Evolutionary conservation across 2,113 vertebrate species (phyloP), one percentile per base, ranked within the genome.

Genomic region (Thomomys bottae): DNA sequence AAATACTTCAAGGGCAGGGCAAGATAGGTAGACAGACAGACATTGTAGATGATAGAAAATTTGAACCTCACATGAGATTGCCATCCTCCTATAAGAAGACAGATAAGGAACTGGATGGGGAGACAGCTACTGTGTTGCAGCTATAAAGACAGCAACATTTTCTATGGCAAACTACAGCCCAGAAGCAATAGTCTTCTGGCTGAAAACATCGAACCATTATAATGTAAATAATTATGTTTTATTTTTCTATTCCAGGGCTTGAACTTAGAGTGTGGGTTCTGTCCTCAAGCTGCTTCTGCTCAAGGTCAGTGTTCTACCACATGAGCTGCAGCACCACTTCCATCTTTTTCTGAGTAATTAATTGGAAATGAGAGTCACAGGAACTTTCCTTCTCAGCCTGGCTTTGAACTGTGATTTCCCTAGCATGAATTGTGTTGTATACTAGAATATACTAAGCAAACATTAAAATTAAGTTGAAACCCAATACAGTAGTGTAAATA

Each of bases 381-480:
- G 14, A 54, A 54, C 18, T 54, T 45, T 15, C 49, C 14, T 54
- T 4, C 49, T 3, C 2, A 15, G 15, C 15, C 15, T 54, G 49
- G 49, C 49, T 54, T 54, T 49, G 11, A 49, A 49, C 45, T 49
- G 10, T 49, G 45, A 49, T 49, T 12, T 49, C 9, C 45, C 45
- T 12, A 49, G 45, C 45, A 36, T 49, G 61, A 76, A 34, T 76
- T 82, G 23, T 64, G 64, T 54, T 38, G 81, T 95, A 84, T 76
- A 84, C 68, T 63, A 80, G 38, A 89, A 84, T 45, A 67, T 61
- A 81, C 15, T 77, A 40, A 80, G 34, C 26, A 72, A 84, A 28
- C 64, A 80, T 72, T 64, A 76, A 49, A 85, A 76, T 87, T 17
- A 87, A 94, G 93, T 20, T 83, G 59, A 89, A 87, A 15, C 57